Evolutionary conservation across 2,113 vertebrate genomes (phyloP), one percentile per base, ranked within the genome.

Genomic region (Myiopsitta monachus): DNA sequence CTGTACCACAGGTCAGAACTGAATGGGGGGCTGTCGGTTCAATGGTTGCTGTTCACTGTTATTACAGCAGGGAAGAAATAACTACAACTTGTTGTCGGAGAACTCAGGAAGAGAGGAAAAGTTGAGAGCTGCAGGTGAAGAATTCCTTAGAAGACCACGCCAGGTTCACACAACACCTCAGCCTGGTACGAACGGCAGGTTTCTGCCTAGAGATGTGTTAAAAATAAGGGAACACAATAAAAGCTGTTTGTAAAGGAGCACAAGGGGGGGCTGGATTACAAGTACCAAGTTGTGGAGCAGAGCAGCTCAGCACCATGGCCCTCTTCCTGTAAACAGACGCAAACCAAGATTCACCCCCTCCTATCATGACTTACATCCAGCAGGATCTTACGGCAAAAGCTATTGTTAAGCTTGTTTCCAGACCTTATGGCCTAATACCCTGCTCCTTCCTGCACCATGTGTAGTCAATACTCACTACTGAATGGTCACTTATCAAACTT

Each of bases 81-180:
- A 83, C 33, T 2, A 31, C 7, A 49, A 36, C 27, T 31, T 47
- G 33, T 77, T 75, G 39, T 64, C 23, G n/a, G 21, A 90, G 8
- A 31, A 14, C 38, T 69, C 64, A 38, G 47, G 44, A 78, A 64
- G 16, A 31, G 0, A 0, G 52, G 12, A 66, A 43, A 1, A 1
- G 39, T 18, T 10, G 63, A 69, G 33, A 85, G 75, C 44, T 27
- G 27, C 78, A 93, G 52, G 85, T 79, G 36, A 66, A 36, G 22
- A 66, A 79, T 11, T 68, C 57, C 55, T 46, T 19, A 38, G 21
- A 64, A 73, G 33, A 26, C 39, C 33, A 6, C 0, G 2, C 24
- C 62, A 76, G 47, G 62, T 72, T 79, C 54, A 87, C 21, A 33
- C 39, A 36, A 28, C 3, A 22, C 49, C 72, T 23, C 22, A 59